Conservation (phyloP, 1,140 invertebrate genomes). For the Colletes latitarsis region DNA sequence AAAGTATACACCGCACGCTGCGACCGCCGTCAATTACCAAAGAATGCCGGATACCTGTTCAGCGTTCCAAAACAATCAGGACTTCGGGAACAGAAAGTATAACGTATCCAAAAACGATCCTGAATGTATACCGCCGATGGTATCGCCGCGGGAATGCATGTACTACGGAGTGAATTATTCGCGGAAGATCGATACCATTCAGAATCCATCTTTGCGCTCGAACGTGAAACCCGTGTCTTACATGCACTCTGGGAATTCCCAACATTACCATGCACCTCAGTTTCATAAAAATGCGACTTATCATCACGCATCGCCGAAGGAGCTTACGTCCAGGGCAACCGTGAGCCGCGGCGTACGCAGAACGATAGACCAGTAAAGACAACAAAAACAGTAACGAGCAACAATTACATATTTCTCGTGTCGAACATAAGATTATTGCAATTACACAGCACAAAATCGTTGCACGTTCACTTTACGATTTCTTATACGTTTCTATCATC, state of each 20-base stretch:
- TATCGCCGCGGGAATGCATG: slow-evolving; percentile 58
- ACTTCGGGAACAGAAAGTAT: slow-evolving; percentile 1
- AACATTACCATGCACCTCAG: slow-evolving; percentile 16
- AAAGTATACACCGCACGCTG: slow-evolving; percentile 2
- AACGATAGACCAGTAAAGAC: slow-evolving; percentile 34
- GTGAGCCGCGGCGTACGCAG: slow-evolving; percentile 27
- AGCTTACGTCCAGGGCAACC: slow-evolving; percentile 6
- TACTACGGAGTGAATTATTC: slow-evolving; percentile 34
- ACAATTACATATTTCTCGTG: slow-evolving; percentile 19
- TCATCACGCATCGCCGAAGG: slow-evolving; percentile 20
- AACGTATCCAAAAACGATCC: slow-evolving; percentile 21
- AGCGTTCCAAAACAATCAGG: neutral
- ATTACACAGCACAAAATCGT: slow-evolving; percentile 25
- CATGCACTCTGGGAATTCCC: neutral
- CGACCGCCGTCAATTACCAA: slow-evolving; percentile 18
- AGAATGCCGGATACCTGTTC: slow-evolving; percentile 20
- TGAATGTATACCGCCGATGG: slow-evolving; percentile 51
- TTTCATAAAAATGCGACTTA: slow-evolving; percentile 16
- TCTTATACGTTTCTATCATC: slow-evolving; percentile 27
- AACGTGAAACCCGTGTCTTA: neutral
- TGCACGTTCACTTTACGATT: slow-evolving; percentile 18
- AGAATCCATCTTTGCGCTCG: neutral
- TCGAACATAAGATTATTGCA: neutral
- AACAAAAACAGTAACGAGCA: neutral
- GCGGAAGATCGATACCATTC: slow-evolving; percentile 17